Conservation (phyloP, 1,140 invertebrate genomes). For the Penaeus vannamei region DNA sequence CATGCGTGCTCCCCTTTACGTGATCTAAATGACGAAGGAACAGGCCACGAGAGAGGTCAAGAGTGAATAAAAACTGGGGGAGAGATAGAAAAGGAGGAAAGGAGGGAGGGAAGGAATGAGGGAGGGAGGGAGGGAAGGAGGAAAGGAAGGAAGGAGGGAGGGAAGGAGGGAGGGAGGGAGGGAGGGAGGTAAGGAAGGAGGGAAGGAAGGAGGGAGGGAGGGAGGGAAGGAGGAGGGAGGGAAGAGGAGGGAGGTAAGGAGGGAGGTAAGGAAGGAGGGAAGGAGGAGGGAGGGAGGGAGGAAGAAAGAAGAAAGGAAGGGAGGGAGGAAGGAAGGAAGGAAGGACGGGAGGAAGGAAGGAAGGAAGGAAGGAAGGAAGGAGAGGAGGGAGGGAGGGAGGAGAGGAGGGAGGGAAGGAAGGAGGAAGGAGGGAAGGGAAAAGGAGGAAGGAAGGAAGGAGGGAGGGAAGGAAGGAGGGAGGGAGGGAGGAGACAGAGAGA, state of each 20-base stretch:
- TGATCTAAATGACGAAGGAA: too few relatives aligned
- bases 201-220: too few relatives aligned
- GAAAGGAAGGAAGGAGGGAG: too few relatives aligned
- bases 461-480: neutral
- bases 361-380: neutral
- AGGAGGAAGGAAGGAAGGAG: neutral
- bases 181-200: too few relatives aligned
- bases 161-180: too few relatives aligned
- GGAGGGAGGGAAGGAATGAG: too few relatives aligned
- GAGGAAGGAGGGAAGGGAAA: neutral
- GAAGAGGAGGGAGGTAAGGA: neutral
- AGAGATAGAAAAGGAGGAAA: too few relatives aligned
- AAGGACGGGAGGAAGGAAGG: neutral
- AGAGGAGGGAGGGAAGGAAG: neutral
- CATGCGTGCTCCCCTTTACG: too few relatives aligned
- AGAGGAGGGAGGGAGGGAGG: neutral
- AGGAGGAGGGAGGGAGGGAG: neutral
- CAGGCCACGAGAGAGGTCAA: too few relatives aligned
- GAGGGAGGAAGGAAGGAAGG: neutral
- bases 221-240: neutral
- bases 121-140: too few relatives aligned
- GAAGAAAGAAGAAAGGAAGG: neutral
- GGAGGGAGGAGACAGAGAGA: constrained; percentile 4
- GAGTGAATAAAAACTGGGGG: too few relatives aligned
- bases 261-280: neutral